A percentile compares a stretch with the other conserved stretches of the same genome.
phyloP scores from a whole-genome alignment of 2,113 vertebrate genomes.

The Pygoscelis antarcticus region DNA sequence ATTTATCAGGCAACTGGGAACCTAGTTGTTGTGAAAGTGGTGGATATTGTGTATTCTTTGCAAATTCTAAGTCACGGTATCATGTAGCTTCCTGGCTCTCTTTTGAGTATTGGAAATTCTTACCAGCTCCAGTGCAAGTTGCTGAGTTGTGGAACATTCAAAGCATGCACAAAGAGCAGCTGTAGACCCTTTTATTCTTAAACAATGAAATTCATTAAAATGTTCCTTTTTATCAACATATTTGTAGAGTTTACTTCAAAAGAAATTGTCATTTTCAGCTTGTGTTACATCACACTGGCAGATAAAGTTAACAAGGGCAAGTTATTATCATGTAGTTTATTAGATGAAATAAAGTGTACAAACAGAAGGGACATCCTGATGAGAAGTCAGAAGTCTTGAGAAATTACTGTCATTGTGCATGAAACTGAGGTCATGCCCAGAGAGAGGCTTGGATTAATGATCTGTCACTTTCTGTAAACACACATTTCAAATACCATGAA shows the following conservation, averaged over 20 bases:
- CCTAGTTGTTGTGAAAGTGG: background rate
- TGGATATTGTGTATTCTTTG: background rate
- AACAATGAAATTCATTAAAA: background rate
- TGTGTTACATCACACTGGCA: background rate
- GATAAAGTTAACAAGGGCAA: background rate
- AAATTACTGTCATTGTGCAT: slow-evolving; percentile 38
- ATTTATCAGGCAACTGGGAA: background rate
- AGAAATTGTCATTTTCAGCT: slow-evolving; percentile 11
- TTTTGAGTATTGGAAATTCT: background rate
- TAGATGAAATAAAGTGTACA: slow-evolving; percentile 36
- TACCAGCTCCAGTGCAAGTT: background rate
- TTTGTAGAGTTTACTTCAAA: background rate
- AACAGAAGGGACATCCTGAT: background rate
- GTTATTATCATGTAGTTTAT: slow-evolving; percentile 12
- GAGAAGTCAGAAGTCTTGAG: slow-evolving; percentile 47
- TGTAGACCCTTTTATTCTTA: background rate
- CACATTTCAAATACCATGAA: slow-evolving; percentile 23
- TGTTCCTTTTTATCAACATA: background rate
- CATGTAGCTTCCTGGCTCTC: background rate
- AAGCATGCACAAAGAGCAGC: background rate
- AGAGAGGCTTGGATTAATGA: slow-evolving; percentile 53
- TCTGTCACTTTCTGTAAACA: slow-evolving; percentile 60
- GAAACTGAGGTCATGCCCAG: background rate
- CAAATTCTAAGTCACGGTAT: background rate
- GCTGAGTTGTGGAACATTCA: background rate